A percentile compares a stretch with the other conserved stretches of the same genome.
Conservation (phyloP, 1,140 invertebrate species). For the Procambarus clarkii region DNA sequence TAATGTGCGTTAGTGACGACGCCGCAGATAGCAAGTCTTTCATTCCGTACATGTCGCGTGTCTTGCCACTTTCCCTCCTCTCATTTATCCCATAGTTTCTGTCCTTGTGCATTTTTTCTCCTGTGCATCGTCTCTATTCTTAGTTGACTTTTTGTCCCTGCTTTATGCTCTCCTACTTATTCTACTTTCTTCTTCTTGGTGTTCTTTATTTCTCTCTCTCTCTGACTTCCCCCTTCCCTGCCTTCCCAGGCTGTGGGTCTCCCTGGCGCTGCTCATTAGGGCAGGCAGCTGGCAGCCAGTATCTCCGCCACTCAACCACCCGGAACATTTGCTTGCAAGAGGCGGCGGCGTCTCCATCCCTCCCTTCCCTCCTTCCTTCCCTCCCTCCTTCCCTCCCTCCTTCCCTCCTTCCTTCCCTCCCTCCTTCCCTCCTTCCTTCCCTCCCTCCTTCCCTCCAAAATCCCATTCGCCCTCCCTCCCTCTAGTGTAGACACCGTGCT, state of each 20-base stretch:
- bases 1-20: too few species aligned
- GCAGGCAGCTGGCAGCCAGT: neutral
- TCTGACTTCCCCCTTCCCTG: neutral
- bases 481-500: neutral
- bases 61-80: too few species aligned
- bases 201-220: constrained; percentile 12
- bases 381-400: neutral
- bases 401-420: neutral
- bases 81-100: too few species aligned
- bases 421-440: neutral
- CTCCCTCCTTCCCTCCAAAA: neutral
- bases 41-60: too few species aligned
- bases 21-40: too few species aligned
- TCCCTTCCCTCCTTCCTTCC: neutral
- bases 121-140: neutral
- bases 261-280: neutral
- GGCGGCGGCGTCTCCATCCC: neutral
- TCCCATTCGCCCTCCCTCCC: neutral
- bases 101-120: too few species aligned
- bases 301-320: neutral
- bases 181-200: neutral
- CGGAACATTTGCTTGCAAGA: neutral
- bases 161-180: neutral
- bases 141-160: neutral
- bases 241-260: neutral